Conservation (phyloP, 2,797 vertebrate species). For the Gorsachius magnificus region DNA sequence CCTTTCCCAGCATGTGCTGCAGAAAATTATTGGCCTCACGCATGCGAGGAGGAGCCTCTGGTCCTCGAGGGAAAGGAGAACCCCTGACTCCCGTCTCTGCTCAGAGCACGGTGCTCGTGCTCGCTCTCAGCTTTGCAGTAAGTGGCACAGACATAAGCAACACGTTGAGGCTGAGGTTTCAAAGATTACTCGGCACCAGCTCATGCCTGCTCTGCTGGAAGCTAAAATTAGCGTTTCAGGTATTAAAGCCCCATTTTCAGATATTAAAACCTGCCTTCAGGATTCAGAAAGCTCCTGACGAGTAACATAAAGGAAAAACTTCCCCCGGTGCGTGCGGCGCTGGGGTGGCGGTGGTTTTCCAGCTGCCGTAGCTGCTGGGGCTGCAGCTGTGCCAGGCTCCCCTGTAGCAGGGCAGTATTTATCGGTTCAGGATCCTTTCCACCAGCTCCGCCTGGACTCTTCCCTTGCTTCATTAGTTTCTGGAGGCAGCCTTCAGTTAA, state of each 20-base stretch:
- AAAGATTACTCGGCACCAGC: background rate
- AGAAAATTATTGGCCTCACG: background rate
- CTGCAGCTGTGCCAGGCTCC: background rate
- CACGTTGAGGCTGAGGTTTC: background rate
- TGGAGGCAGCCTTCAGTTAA: background rate
- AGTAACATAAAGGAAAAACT: background rate
- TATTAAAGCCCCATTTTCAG: background rate
- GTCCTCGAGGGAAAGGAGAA: background rate
- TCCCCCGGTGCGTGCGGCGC: accelerated
- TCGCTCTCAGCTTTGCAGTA: background rate
- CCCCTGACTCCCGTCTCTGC: background rate
- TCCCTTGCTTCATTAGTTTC: background rate
- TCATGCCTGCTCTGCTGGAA: background rate
- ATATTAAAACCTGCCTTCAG: background rate
- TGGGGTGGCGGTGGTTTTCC: background rate
- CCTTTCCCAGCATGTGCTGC: background rate
- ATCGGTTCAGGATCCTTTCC: background rate
- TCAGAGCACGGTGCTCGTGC: accelerated
- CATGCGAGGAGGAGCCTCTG: background rate
- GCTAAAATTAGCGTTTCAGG: background rate
- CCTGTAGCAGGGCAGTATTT: background rate
- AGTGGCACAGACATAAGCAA: background rate
- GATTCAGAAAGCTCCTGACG: background rate
- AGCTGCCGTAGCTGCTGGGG: background rate
- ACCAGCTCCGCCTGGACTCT: background rate